Percentiles rank a stretch among this genome's conserved stretches.
phyloP scores from a whole-genome alignment of 2,797 vertebrate genomes.

The Delichon dasypus region DNA sequence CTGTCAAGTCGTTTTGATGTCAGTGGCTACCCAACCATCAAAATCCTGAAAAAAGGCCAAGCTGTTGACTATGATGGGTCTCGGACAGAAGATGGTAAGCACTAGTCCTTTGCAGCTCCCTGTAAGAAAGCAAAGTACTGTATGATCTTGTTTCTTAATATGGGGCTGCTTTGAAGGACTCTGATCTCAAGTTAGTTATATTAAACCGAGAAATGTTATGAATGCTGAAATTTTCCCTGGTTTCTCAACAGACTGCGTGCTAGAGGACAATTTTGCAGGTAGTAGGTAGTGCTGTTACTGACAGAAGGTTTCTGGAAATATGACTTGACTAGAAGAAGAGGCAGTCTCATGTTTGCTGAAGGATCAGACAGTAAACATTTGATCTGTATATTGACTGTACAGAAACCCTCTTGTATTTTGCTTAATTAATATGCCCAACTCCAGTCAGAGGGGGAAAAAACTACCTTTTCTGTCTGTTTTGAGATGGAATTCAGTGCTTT shows the following conservation, averaged over 20 bases:
- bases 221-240: background rate
- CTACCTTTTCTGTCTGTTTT: background rate
- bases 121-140: background rate
- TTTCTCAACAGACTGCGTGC: background rate
- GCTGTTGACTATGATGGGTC: conserved; percentile 91
- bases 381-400: background rate
- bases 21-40: conserved; percentile 94
- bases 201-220: background rate
- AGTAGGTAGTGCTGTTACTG: background rate
- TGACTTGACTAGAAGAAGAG: background rate
- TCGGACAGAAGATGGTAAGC: conserved; percentile 87
- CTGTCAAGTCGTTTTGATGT: conserved; percentile 88
- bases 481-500: background rate
- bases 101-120: background rate
- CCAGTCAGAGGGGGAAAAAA: background rate
- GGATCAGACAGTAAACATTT: background rate
- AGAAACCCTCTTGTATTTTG: background rate
- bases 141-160: background rate
- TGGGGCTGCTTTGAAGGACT: background rate
- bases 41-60: conserved; percentile 93
- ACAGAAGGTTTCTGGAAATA: background rate
- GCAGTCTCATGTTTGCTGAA: background rate
- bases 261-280: background rate
- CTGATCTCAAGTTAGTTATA: background rate
- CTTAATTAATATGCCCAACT: background rate